Evolutionary conservation across 1,140 invertebrate genomes (phyloP).

Genomic region (Panagrolaimus sp.): DNA sequence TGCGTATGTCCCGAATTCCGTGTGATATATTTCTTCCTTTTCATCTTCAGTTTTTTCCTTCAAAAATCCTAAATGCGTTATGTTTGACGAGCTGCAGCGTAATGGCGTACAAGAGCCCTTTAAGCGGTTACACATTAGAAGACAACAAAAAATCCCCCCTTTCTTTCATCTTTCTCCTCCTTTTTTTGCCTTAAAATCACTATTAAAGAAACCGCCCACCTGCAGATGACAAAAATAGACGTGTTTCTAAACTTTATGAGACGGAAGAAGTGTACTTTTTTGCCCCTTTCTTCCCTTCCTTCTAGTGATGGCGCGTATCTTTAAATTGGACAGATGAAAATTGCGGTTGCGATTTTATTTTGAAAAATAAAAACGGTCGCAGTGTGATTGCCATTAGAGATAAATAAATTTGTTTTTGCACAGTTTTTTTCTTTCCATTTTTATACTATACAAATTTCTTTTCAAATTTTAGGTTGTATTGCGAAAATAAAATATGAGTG

Average conservation of each 20-base stretch:
- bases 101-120: neutral
- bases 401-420: neutral
- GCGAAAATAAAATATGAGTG: neutral
- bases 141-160: no score
- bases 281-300: no score
- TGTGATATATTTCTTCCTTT: no score
- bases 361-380: neutral
- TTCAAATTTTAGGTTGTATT: no score
- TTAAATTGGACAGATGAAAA: slow-evolving; percentile 9
- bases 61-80: slow-evolving; percentile 1
- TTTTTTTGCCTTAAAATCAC: no score
- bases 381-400: slow-evolving; percentile 1
- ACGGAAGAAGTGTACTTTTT: slow-evolving; percentile 4
- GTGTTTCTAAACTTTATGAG: slow-evolving; percentile 15
- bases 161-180: no score
- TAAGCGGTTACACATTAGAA: neutral
- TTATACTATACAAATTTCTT: neutral
- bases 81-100: slow-evolving; percentile 11
- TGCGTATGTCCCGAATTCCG: no score
- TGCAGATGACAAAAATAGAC: slow-evolving; percentile 11
- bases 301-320: no score
- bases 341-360: slow-evolving; percentile 1
- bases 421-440: neutral
- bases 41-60: no score
- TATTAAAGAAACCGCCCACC: slow-evolving; percentile 5